Conservation (phyloP, 2,797 vertebrate species). For the Mus caroli region DNA sequence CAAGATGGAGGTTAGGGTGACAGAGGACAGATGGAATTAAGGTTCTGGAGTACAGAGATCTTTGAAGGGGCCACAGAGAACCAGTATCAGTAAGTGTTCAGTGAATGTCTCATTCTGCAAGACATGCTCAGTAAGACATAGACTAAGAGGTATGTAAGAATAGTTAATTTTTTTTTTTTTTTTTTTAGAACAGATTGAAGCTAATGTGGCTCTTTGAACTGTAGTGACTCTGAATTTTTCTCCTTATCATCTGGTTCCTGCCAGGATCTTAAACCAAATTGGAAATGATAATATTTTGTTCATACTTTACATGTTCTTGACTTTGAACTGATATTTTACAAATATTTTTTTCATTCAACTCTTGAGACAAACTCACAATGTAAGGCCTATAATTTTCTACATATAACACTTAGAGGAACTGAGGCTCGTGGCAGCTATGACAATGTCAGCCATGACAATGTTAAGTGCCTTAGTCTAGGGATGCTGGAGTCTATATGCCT, state of each 20-base stretch:
- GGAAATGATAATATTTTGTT: constrained; percentile 42
- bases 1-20: not conserved
- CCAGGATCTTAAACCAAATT: not conserved
- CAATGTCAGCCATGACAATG: not conserved
- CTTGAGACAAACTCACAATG: constrained; percentile 10
- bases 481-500: not conserved
- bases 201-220: constrained; percentile 36
- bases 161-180: not conserved
- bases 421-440: constrained; percentile 9
- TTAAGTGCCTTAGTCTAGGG: not conserved
- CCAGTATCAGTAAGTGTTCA: not conserved
- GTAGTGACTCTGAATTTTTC: constrained; percentile 21
- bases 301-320: not conserved
- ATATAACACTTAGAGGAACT: not conserved
- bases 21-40: not conserved
- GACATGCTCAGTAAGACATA: not conserved
- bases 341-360: constrained; percentile 16
- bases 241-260: not conserved
- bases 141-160: not conserved
- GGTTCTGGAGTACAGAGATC: not conserved
- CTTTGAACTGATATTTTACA: constrained; percentile 31
- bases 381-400: constrained; percentile 42
- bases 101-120: not conserved
- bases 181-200: constrained; percentile 51
- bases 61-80: not conserved